Conservation (phyloP, 1,140 invertebrate species). For the Drosophila bipectinata region DNA sequence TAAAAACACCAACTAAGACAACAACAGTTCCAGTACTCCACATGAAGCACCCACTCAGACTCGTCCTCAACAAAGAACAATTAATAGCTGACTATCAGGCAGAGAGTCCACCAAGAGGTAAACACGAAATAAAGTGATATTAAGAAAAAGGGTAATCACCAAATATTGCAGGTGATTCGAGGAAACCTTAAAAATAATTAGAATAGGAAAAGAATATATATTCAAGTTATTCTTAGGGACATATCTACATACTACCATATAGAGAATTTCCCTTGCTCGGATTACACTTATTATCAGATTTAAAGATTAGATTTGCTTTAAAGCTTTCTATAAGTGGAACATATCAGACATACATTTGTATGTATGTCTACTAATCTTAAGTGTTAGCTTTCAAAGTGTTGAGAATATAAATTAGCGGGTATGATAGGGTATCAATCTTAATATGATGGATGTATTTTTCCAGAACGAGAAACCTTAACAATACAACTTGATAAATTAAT, state of each 20-base stretch:
- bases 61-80: conserved; percentile 4
- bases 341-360: no score
- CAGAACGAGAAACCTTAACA: neutral
- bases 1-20: conserved; percentile 57
- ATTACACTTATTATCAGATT: no score
- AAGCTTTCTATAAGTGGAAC: no score
- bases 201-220: no score
- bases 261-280: no score
- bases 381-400: neutral
- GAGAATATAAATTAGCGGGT: neutral
- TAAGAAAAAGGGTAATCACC: neutral
- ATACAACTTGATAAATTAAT: neutral
- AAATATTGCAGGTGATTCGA: neutral
- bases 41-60: conserved; percentile 50
- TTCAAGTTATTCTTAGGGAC: no score
- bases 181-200: no score
- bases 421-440: neutral
- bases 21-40: conserved; percentile 44
- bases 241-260: no score
- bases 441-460: neutral
- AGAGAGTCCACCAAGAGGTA: neutral
- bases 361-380: neutral
- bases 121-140: neutral
- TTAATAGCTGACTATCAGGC: neutral
- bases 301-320: no score